Percentiles rank a stretch among this genome's conserved stretches.
Conservation (phyloP, 2,797 vertebrate species). For the Heteromormyrus szaboi region DNA sequence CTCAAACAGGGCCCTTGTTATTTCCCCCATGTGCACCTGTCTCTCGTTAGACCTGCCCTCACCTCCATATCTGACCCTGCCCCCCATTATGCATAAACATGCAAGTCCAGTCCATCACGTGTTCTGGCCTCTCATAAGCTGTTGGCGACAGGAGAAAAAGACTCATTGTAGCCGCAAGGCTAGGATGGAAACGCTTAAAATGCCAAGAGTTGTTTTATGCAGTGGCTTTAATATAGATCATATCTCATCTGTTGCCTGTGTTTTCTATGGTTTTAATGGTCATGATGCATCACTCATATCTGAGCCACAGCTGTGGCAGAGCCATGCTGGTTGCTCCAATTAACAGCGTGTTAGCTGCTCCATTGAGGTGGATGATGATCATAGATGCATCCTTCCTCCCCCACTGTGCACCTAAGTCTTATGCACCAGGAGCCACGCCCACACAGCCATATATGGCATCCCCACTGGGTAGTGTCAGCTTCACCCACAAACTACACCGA, state of each 20-base stretch:
- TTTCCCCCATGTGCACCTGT: background rate
- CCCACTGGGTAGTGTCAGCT: background rate
- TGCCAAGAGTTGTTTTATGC: background rate
- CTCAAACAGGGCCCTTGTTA: background rate
- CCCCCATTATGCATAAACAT: background rate
- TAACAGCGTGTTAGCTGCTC: conserved; percentile 61
- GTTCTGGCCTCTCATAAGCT: no score
- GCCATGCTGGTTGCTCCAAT: conserved; percentile 40
- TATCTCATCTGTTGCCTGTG: background rate
- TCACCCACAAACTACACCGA: background rate
- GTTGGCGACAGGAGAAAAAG: background rate
- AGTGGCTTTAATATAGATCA: background rate
- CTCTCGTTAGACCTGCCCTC: background rate
- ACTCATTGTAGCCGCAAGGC: background rate
- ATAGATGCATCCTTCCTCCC: conserved; percentile 30
- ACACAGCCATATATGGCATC: background rate
- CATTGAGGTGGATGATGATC: conserved; percentile 47
- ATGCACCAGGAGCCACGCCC: conserved; percentile 33
- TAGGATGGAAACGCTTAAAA: background rate
- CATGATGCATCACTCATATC: background rate
- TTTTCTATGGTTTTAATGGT: background rate
- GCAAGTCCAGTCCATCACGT: background rate
- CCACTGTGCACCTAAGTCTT: conserved; percentile 29
- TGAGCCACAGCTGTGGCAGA: conserved; percentile 50
- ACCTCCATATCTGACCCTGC: background rate